Evolutionary conservation across 2,113 vertebrate genomes (phyloP).

Genomic region (Eira barbara): DNA sequence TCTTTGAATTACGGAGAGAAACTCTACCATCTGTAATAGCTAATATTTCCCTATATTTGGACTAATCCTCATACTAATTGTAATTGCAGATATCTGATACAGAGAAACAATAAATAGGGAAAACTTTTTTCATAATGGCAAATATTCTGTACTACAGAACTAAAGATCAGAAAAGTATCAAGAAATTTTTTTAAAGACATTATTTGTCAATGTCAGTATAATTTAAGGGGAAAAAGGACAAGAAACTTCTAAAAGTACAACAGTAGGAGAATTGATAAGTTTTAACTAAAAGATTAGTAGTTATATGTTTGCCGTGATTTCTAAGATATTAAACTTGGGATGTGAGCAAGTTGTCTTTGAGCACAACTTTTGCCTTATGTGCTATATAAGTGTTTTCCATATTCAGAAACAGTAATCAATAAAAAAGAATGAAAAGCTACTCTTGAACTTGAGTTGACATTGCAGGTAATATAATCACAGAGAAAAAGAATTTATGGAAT

Average conservation of each 20-base stretch:
- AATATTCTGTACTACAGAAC: not conserved
- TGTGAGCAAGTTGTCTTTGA: not conserved
- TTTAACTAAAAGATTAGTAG: not conserved
- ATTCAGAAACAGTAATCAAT: not conserved
- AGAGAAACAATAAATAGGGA: not conserved
- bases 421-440: not conserved
- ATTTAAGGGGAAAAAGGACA: not conserved
- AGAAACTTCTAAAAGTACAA: not conserved
- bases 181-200: not conserved
- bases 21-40: not conserved
- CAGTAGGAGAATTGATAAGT: not conserved
- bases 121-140: not conserved
- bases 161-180: not conserved
- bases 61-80: not conserved
- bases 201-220: not conserved
- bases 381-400: not conserved
- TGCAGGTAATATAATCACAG: not conserved
- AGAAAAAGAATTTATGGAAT: not conserved
- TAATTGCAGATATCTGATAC: not conserved
- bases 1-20: not conserved
- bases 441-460: not conserved
- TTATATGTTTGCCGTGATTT: not conserved
- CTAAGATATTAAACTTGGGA: not conserved
- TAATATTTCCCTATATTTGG: not conserved
- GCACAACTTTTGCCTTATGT: not conserved